These are phyloP conservation scores for Chitala chitala DNA, from an alignment of 2,113 vertebrate species.

Conservation along the genomic window DNA sequence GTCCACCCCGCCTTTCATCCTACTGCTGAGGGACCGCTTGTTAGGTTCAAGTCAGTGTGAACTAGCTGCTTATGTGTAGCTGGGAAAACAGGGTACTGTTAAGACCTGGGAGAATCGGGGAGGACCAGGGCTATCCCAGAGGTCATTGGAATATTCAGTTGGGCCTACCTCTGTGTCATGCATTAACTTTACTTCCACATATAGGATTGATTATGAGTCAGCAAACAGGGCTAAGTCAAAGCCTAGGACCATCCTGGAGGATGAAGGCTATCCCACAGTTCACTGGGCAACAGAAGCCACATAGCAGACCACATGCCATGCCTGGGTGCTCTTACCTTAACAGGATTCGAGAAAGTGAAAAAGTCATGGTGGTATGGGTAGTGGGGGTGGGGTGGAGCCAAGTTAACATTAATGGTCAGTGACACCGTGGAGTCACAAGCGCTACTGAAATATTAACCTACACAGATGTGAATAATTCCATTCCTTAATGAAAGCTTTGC, in stretches of 20 bases:
- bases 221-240: not conserved
- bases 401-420: slow-evolving; percentile 64
- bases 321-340: not conserved
- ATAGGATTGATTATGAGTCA: too few relatives aligned
- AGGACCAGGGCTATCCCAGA: too few relatives aligned
- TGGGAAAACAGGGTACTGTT: too few relatives aligned
- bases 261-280: not conserved
- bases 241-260: not conserved
- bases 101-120: too few relatives aligned
- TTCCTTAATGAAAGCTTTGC: slow-evolving; percentile 51
- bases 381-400: slow-evolving; percentile 37
- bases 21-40: too few relatives aligned
- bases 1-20: not conserved
- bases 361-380: slow-evolving; percentile 27
- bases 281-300: not conserved
- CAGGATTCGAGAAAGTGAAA: slow-evolving; percentile 14
- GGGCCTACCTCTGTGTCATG: too few relatives aligned
- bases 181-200: too few relatives aligned
- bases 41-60: too few relatives aligned
- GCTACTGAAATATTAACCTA: slow-evolving; percentile 64
- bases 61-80: too few relatives aligned
- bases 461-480: slow-evolving; percentile 51
- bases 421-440: slow-evolving; percentile 46
- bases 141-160: too few relatives aligned
- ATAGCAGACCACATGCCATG: not conserved